Percentiles rank a stretch among this genome's conserved stretches.
Evolutionary conservation across 2,113 vertebrate genomes (phyloP).

Genomic region (Epinephelus moara): DNA sequence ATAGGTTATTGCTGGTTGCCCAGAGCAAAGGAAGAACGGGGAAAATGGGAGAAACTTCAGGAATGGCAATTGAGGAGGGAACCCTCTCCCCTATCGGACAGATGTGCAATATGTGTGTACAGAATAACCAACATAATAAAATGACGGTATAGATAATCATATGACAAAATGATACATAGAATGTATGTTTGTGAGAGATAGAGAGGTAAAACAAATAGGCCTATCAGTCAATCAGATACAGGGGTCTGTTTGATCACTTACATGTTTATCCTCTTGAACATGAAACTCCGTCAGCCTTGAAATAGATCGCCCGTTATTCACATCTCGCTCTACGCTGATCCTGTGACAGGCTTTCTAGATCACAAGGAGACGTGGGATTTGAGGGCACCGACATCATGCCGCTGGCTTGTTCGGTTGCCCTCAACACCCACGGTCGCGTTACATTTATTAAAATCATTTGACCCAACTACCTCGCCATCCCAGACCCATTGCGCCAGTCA

Average conservation of each 20-base stretch:
- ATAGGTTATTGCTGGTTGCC: too few species aligned
- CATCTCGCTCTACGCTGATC: not conserved
- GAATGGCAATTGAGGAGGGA: too few species aligned
- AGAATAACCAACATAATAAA: too few species aligned
- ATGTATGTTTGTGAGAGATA: too few species aligned
- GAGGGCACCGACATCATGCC: conserved; percentile 15
- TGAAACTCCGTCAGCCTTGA: not conserved
- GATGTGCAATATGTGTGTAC: too few species aligned
- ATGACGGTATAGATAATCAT: too few species aligned
- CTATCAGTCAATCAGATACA: too few species aligned
- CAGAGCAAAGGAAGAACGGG: too few species aligned
- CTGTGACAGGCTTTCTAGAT: not conserved
- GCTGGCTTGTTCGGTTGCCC: not conserved
- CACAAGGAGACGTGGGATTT: conserved; percentile 13
- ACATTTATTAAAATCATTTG: conserved; percentile 14
- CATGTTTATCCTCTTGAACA: not conserved
- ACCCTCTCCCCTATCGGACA: too few species aligned
- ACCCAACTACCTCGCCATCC: conserved; percentile 19
- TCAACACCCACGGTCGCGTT: not conserved
- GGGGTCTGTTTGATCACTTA: not conserved
- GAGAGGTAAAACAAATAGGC: too few species aligned
- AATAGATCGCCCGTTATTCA: not conserved
- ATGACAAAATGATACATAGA: too few species aligned
- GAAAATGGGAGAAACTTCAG: too few species aligned
- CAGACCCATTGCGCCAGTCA: conserved; percentile 56